These are phyloP conservation scores for Psephotus haematonotus DNA, from an alignment of 2,113 vertebrate species.

Conservation along the genomic window DNA sequence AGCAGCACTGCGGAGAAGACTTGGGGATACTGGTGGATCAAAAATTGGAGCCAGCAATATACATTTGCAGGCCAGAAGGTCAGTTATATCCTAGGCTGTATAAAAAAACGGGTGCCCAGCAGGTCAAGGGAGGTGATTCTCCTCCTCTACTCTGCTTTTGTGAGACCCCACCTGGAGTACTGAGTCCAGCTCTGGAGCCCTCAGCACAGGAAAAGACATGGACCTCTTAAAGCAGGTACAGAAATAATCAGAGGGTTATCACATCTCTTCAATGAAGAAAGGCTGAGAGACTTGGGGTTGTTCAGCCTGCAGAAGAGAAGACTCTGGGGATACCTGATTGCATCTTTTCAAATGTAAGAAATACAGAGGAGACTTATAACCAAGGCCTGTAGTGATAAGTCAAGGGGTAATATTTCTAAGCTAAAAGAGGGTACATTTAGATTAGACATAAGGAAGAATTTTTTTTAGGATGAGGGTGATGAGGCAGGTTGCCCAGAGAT, in stretches of 20 bases:
- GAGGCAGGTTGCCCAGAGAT: neutral
- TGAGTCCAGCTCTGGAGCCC: neutral
- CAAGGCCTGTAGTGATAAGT: neutral
- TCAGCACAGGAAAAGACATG: neutral
- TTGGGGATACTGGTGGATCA: neutral
- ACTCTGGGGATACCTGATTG: neutral
- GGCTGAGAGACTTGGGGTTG: neutral
- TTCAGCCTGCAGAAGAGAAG: neutral
- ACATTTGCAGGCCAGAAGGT: neutral
- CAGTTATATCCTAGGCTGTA: neutral
- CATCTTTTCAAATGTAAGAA: neutral
- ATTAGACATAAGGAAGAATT: neutral
- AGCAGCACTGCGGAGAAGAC: neutral
- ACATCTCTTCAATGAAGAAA: neutral
- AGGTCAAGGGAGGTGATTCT: neutral
- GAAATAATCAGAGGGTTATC: neutral
- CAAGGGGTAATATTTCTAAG: neutral
- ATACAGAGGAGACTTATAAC: neutral
- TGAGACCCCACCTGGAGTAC: neutral
- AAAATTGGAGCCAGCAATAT: neutral
- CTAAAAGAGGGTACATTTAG: neutral
- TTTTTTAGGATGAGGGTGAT: neutral
- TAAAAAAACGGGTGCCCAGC: neutral
- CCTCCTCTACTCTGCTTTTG: accelerated
- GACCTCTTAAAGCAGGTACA: neutral